A percentile compares a stretch with the other conserved stretches of the same genome.
These are phyloP conservation scores for Philopotamus ludificatus DNA, from an alignment of 1,140 invertebrate genomes.

Conservation along the genomic window DNA sequence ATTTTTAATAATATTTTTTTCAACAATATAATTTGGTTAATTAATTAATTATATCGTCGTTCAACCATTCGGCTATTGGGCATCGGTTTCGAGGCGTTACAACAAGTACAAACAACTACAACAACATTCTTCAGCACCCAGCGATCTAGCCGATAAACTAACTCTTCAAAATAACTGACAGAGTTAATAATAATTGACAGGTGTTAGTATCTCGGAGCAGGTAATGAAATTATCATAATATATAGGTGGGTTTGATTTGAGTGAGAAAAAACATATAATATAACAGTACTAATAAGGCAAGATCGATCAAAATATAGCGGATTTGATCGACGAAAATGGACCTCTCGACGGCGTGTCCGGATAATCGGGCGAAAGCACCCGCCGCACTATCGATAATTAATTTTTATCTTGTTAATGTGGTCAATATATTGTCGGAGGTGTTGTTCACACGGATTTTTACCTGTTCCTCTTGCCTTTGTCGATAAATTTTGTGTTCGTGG, in stretches of 20 bases:
- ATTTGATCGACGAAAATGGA: neutral
- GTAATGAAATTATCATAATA: slow-evolving; percentile 36
- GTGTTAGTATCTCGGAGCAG: slow-evolving; percentile 29
- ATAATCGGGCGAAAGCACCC: no score
- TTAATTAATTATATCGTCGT: no score
- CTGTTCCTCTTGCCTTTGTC: no score
- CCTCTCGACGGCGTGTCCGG: neutral
- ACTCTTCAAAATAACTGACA: slow-evolving; percentile 34
- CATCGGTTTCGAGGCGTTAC: slow-evolving; percentile 16
- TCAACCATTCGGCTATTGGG: slow-evolving; percentile 18
- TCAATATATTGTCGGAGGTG: no score
- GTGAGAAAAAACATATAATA: neutral
- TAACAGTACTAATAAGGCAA: neutral
- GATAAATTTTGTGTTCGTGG: no score
- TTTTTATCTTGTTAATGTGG: no score
- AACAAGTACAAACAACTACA: slow-evolving; percentile 29
- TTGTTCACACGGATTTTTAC: no score
- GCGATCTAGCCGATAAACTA: slow-evolving; percentile 32
- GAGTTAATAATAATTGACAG: slow-evolving; percentile 36
- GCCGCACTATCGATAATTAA: no score
- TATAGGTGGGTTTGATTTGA: slow-evolving; percentile 22
- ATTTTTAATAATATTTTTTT: no score
- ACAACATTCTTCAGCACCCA: slow-evolving; percentile 35
- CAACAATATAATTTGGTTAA: no score
- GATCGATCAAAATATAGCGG: neutral